phyloP scores from a whole-genome alignment of 2,797 vertebrate genomes.

The Heliangelus exortis region DNA sequence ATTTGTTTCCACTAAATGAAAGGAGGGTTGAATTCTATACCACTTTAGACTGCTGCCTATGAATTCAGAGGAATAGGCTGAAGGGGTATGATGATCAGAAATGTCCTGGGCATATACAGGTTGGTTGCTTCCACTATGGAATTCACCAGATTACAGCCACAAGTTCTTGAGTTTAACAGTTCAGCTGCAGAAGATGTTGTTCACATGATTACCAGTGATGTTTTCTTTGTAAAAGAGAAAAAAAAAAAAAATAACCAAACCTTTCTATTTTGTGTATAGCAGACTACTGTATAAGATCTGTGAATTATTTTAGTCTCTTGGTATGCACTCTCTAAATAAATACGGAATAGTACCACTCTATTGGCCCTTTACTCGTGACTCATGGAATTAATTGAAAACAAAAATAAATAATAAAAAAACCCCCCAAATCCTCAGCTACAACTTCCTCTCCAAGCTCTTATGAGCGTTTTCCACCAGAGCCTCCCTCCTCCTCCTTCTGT shows the following conservation, averaged over 20 bases:
- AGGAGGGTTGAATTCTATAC: neutral
- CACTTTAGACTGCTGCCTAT: neutral
- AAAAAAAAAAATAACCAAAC: neutral
- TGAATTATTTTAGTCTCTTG: neutral
- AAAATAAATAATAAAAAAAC: neutral
- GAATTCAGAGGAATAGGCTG: neutral
- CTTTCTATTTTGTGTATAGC: neutral
- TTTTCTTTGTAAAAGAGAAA: neutral
- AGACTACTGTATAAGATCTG: neutral
- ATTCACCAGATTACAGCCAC: neutral
- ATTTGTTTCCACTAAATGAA: neutral
- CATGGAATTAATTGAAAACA: neutral
- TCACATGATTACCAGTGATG: neutral
- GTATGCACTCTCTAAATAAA: neutral
- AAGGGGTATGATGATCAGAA: neutral
- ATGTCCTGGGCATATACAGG: accelerated
- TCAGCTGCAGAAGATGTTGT: neutral
- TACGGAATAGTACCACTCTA: neutral
- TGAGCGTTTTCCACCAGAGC: neutral
- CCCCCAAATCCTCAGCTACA: neutral
- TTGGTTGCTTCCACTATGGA: neutral
- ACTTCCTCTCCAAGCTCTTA: neutral
- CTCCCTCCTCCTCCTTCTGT: neutral
- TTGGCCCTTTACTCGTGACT: neutral
- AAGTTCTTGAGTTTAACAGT: neutral